Evolutionary conservation across 2,797 vertebrate species (phyloP).

Genomic region (Chelonia mydas): DNA sequence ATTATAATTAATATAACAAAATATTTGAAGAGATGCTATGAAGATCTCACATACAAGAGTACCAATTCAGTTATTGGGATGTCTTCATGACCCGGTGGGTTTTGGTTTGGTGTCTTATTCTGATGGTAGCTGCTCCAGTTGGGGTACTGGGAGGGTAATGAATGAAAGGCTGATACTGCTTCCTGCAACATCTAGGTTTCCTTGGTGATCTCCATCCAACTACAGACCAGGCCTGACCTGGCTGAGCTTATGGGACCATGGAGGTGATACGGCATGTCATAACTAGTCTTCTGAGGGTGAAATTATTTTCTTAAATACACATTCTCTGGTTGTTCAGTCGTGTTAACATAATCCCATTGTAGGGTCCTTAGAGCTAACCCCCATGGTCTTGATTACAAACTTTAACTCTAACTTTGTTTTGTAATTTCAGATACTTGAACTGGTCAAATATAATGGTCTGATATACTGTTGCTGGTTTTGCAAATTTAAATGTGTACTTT

Average conservation of each 20-base stretch:
- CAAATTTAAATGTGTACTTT: constrained; percentile 7
- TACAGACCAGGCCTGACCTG: neutral
- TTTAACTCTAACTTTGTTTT: neutral
- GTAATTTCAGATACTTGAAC: neutral
- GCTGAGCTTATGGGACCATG: fast-evolving
- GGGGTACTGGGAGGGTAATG: fast-evolving
- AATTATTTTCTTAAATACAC: neutral
- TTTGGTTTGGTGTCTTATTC: neutral
- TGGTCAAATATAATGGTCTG: neutral
- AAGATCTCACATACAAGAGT: fast-evolving
- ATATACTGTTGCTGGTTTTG: constrained; percentile 9
- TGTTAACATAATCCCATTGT: neutral
- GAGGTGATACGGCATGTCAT: neutral
- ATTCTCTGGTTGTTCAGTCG: neutral
- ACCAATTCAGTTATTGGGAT: neutral
- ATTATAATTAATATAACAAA: fast-evolving
- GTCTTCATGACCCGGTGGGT: neutral
- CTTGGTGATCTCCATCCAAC: fast-evolving
- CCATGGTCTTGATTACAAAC: neutral
- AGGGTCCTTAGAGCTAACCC: neutral
- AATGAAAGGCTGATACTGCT: fast-evolving
- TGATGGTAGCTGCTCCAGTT: neutral
- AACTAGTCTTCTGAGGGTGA: neutral
- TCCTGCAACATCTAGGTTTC: neutral
- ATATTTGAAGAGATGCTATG: fast-evolving